phyloP scores from a whole-genome alignment of 2,113 vertebrate species.

The Gnathonemus longibarbis region DNA sequence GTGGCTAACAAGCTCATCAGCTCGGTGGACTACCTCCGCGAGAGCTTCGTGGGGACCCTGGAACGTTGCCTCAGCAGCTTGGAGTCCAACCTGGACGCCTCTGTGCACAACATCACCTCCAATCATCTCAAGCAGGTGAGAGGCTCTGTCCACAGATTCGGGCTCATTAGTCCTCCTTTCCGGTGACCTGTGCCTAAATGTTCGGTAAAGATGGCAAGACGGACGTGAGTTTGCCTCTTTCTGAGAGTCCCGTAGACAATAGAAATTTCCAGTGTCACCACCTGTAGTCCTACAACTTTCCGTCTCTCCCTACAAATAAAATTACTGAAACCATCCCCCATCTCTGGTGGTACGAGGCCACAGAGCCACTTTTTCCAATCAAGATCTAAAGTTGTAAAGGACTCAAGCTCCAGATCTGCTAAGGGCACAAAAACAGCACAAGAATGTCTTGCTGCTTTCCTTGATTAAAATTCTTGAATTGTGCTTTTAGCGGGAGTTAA shows the following conservation, averaged over 20 bases:
- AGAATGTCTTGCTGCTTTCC: not conserved
- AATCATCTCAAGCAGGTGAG: conserved; percentile 92
- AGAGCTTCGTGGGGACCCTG: conserved; percentile 94
- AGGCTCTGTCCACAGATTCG: not conserved
- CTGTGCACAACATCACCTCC: conserved; percentile 76
- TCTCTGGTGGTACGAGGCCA: not conserved
- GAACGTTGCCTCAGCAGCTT: conserved; percentile 89
- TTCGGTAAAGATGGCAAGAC: no score
- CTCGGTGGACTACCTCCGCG: conserved; percentile 89
- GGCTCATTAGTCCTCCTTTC: not conserved
- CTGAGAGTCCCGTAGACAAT: no score
- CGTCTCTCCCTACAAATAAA: not conserved
- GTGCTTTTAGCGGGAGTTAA: not conserved
- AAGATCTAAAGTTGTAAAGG: not conserved
- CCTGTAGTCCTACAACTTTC: not conserved
- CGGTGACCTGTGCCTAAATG: not conserved
- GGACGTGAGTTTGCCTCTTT: not conserved
- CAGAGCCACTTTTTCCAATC: not conserved
- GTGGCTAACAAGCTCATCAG: conserved; percentile 94
- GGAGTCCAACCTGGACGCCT: conserved; percentile 70
- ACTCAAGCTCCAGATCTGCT: not conserved
- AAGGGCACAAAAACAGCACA: not conserved
- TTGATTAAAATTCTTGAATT: not conserved
- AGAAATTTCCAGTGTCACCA: not conserved
- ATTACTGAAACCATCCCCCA: not conserved